Evolutionary conservation across 1,140 invertebrate species (phyloP).

Genomic region (Planococcus citri): DNA sequence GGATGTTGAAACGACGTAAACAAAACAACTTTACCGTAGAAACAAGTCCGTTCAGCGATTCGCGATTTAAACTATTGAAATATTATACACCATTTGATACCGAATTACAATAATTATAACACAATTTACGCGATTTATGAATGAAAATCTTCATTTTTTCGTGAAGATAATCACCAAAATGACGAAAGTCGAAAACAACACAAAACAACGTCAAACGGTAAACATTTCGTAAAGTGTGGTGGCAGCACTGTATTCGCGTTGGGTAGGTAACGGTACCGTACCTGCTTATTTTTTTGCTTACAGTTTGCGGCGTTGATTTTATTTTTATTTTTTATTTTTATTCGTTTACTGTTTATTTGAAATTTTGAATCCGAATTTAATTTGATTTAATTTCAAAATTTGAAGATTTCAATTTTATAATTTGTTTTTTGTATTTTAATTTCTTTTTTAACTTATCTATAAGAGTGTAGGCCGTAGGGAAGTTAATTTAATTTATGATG

Average conservation of each 20-base stretch:
- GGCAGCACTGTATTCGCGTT: neutral
- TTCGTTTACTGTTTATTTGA: neutral
- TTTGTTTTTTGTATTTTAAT: too few species aligned
- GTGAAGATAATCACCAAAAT: too few species aligned
- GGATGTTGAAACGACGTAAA: constrained; percentile 12
- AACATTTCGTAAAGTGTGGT: neutral
- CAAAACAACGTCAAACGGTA: neutral
- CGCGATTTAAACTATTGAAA: too few species aligned
- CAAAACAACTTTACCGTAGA: neutral
- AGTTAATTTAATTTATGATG: too few species aligned
- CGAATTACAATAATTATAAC: too few species aligned
- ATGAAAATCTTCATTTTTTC: neutral
- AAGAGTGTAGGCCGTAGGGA: too few species aligned
- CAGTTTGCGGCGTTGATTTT: neutral
- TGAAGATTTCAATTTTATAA: too few species aligned
- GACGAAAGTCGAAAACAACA: too few species aligned
- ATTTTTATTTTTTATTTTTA: neutral
- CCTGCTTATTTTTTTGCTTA: too few species aligned
- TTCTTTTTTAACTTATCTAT: too few species aligned
- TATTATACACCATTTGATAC: too few species aligned
- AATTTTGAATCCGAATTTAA: neutral
- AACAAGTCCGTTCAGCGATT: neutral
- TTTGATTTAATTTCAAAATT: neutral
- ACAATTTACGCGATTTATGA: too few species aligned
- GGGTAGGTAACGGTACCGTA: neutral